These are phyloP conservation scores for Nicator chloris DNA, from an alignment of 2,113 vertebrate species.

Conservation along the genomic window DNA sequence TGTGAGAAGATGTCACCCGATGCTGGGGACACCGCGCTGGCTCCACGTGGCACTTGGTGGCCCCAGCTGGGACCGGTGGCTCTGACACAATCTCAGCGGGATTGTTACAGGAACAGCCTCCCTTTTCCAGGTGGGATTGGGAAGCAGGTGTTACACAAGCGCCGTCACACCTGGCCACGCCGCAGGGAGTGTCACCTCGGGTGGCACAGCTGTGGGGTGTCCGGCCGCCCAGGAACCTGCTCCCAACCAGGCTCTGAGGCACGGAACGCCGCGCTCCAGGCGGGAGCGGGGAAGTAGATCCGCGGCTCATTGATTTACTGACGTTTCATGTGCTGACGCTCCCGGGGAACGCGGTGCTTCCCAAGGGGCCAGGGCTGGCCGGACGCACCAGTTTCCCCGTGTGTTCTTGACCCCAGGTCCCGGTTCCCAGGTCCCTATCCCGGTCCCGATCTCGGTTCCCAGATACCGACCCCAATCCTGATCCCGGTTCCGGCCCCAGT, in stretches of 20 bases:
- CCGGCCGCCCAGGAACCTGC: background rate
- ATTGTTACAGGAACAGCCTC: accelerated
- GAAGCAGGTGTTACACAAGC: background rate
- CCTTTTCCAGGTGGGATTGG: background rate
- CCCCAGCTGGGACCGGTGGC: background rate
- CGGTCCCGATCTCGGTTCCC: no score
- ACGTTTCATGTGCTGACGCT: background rate
- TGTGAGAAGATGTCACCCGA: accelerated
- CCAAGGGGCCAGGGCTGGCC: background rate
- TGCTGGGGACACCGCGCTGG: background rate
- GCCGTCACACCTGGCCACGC: background rate
- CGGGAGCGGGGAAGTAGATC: background rate
- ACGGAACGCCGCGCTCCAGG: background rate
- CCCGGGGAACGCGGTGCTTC: background rate
- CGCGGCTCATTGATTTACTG: accelerated
- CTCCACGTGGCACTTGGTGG: background rate
- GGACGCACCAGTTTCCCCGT: no score
- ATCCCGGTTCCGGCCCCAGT: background rate
- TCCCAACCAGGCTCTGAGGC: background rate
- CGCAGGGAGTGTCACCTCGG: background rate
- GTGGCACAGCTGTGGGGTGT: background rate
- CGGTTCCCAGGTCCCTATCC: background rate
- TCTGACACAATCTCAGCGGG: background rate
- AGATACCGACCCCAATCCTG: background rate
- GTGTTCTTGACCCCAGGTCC: background rate